Conservation (phyloP, 35 echinoderm and acorn worm genomes). For the Anneissia japonica region DNA sequence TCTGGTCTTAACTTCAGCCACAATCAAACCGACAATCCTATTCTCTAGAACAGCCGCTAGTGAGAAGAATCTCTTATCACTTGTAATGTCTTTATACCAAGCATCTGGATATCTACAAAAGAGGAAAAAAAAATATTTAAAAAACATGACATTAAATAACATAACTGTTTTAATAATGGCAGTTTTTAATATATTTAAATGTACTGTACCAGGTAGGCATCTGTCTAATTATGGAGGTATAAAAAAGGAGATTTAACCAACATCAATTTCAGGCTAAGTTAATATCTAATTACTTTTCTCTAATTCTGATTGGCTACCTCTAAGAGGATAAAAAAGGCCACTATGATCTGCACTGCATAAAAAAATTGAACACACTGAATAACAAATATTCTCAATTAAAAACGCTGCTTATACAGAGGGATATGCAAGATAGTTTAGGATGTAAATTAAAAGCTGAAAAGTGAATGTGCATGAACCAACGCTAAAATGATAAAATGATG, state of each 20-base stretch:
- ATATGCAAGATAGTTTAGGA: too few relatives aligned
- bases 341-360: too few relatives aligned
- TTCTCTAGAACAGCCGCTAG: conserved; percentile 66
- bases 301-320: too few relatives aligned
- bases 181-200: not conserved
- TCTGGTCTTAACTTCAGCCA: conserved; percentile 86
- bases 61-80: conserved; percentile 79
- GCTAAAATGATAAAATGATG: too few relatives aligned
- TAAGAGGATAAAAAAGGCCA: too few relatives aligned
- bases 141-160: not conserved
- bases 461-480: too few relatives aligned
- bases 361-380: too few relatives aligned
- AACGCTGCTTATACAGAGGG: too few relatives aligned
- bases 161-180: not conserved
- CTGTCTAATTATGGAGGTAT: not conserved
- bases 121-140: not conserved
- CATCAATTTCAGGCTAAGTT: not conserved
- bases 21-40: conserved; percentile 82
- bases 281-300: not conserved
- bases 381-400: too few relatives aligned
- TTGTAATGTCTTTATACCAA: conserved; percentile 95
- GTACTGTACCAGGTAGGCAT: not conserved
- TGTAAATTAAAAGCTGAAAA: too few relatives aligned
- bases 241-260: not conserved
- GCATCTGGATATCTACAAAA: conserved; percentile 78